Evolutionary conservation across 2,797 vertebrate species (phyloP).

Genomic region (Gallirallus australis): DNA sequence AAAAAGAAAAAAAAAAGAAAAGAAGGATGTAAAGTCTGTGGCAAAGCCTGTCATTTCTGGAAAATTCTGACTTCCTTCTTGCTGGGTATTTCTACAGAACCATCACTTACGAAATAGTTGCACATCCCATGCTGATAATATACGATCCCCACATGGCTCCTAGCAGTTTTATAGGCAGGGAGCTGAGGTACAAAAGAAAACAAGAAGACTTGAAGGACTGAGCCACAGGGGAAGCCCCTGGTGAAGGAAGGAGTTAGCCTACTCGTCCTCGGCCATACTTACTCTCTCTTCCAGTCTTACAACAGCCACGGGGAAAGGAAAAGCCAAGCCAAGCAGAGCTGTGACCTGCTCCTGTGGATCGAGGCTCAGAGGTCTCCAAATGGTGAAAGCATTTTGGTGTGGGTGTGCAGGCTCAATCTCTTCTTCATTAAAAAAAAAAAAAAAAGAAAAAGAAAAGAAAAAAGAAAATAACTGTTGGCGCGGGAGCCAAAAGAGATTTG

Average conservation of each 20-base stretch:
- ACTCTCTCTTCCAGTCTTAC: neutral
- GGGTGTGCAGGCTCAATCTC: neutral
- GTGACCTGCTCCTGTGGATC: neutral
- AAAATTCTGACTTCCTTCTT: constrained; percentile 17
- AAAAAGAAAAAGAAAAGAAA: neutral
- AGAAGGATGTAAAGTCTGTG: neutral
- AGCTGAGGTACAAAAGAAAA: neutral
- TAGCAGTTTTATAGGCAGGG: neutral
- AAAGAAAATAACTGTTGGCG: neutral
- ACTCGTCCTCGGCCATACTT: neutral
- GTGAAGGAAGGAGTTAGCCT: neutral
- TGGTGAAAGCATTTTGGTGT: neutral
- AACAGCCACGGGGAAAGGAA: neutral
- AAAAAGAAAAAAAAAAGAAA: neutral
- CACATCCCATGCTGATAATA: neutral
- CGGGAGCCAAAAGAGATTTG: constrained; percentile 13
- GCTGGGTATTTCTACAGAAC: neutral
- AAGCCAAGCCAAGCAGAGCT: neutral
- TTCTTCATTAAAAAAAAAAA: neutral
- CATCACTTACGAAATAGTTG: neutral
- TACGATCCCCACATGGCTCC: neutral
- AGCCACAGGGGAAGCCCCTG: neutral
- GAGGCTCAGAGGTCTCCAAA: neutral
- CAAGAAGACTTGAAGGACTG: neutral
- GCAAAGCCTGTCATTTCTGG: constrained; percentile 12